Evolutionary conservation across 2,113 vertebrate species (phyloP), one percentile per base, ranked within the genome.

Genomic region (Garra rufa): DNA sequence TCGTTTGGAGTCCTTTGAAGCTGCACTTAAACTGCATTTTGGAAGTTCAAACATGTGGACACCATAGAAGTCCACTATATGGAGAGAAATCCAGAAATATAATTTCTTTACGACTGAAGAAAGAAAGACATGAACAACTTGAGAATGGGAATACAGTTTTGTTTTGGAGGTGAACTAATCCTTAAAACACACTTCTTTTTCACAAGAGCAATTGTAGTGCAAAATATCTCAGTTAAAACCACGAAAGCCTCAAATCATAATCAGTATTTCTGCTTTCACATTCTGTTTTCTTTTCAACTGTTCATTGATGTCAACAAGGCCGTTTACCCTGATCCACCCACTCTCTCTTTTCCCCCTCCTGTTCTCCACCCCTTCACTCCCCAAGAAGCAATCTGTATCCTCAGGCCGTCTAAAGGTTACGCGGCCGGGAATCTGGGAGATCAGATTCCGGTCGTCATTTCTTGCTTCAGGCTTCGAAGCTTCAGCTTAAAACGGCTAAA

Each of bases 381-480:
- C 6, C 1, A 17, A 67, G 6, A 34, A 76, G 65, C 57, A 75
- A 41, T 70, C 38, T n/a, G 30, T 55, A 6, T 73, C 76, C 67
- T 81, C 38, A 24, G 67, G 81, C 79, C 9, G 86, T 38, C 24
- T 76, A 86, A 81, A 86, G 52, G 70, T 77, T 52, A 71, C 6
- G 0, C 59, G 50, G 34, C 11, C 30, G 17, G 26, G 30, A 61
- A 50, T 85, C 83, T 76, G 44, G 73, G 85, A 77, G 69, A 83
- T 85, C 65, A 69, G 34, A 86, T 89, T 88, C 86, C 76, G 81
- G 69, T 85, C 83, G 21, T 44, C 28, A 44, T 78, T 48, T 10
- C 46, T 41, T 46, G 13, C 10, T 55, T 14, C 1, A 5, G 1
- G 41, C 28, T 15, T 30, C 1, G 41, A 41, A 14, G 55, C 14